A percentile compares a stretch with the other conserved stretches of the same genome.
Evolutionary conservation across 2,888 invertebrate genomes (phyloP).

Genomic region (Macaria notata): DNA sequence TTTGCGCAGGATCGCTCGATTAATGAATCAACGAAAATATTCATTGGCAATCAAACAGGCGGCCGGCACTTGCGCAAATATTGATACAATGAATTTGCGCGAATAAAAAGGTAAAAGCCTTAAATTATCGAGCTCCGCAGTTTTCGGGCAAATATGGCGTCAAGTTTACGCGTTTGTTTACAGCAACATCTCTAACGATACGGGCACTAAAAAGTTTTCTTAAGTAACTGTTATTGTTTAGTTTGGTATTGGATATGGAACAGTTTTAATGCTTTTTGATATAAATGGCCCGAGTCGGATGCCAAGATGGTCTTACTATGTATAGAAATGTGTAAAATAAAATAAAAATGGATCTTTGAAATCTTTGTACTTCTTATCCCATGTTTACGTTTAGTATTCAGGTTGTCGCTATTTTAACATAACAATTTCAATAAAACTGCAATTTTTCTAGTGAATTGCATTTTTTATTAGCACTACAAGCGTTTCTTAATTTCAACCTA

Average conservation of each 20-base stretch:
- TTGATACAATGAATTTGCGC: slow-evolving; percentile 54
- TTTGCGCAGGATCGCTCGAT: slow-evolving; percentile 48
- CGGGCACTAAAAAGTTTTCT: slow-evolving; percentile 35
- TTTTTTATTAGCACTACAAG: neutral
- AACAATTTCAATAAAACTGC: too few relatives aligned
- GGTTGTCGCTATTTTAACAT: too few relatives aligned
- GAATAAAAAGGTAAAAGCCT: slow-evolving; percentile 35
- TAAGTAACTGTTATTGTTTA: slow-evolving; percentile 31
- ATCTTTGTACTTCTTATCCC: too few relatives aligned
- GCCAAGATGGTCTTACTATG: too few relatives aligned
- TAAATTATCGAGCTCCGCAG: slow-evolving; percentile 44
- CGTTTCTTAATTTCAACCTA: neutral
- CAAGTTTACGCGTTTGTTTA: slow-evolving; percentile 47
- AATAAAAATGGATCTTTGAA: too few relatives aligned
- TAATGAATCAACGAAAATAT: slow-evolving; percentile 58
- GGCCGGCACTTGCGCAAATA: slow-evolving; percentile 53
- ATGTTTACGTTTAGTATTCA: too few relatives aligned
- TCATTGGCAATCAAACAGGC: slow-evolving; percentile 60
- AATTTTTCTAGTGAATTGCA: too few relatives aligned
- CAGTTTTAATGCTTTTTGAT: neutral
- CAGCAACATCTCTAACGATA: slow-evolving; percentile 43
- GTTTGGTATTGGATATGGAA: slow-evolving; percentile 26
- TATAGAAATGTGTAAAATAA: too few relatives aligned
- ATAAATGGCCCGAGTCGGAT: too few relatives aligned
- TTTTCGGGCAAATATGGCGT: slow-evolving; percentile 43